Evolutionary conservation across 1,140 invertebrate genomes (phyloP).

Genomic region (Zaprionus kolodkinae): DNA sequence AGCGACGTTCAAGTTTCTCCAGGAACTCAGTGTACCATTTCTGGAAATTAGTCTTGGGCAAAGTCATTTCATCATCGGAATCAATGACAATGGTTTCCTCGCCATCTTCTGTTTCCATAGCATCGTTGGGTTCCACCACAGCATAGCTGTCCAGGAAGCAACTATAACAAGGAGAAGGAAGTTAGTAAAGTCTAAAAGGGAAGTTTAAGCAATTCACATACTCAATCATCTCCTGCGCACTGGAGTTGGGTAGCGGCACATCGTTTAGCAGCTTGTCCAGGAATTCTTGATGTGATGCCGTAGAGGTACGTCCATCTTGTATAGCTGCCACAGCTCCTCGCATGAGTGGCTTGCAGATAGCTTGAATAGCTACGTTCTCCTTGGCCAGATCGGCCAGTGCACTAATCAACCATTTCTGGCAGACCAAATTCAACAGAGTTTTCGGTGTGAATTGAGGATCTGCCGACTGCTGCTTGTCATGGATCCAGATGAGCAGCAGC

Average conservation of each 20-base stretch:
- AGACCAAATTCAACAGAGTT: slow-evolving; percentile 64
- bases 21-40: slow-evolving; percentile 85
- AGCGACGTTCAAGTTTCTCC: slow-evolving; percentile 86
- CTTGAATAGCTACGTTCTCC: slow-evolving; percentile 64
- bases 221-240: slow-evolving; percentile 85
- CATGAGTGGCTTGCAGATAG: slow-evolving; percentile 67
- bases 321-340: slow-evolving; percentile 55
- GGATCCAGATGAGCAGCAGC: slow-evolving; percentile 87
- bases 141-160: slow-evolving; percentile 84
- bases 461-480: slow-evolving; percentile 85
- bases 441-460: slow-evolving; percentile 72
- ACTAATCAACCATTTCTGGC: slow-evolving; percentile 66
- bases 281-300: slow-evolving; percentile 51
- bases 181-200: background rate
- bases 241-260: slow-evolving; percentile 48
- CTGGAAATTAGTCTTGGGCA: slow-evolving; percentile 56
- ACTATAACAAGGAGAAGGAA: slow-evolving; percentile 58
- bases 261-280: slow-evolving; percentile 62
- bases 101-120: slow-evolving; percentile 45
- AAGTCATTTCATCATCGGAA: slow-evolving; percentile 66
- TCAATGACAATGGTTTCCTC: slow-evolving; percentile 84
- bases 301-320: slow-evolving; percentile 37
- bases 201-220: slow-evolving; percentile 55
- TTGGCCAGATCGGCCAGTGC: slow-evolving; percentile 55
- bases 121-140: background rate